These are phyloP conservation scores for Hecatera dysodea DNA, from an alignment of 2,888 invertebrate species.

Conservation along the genomic window DNA sequence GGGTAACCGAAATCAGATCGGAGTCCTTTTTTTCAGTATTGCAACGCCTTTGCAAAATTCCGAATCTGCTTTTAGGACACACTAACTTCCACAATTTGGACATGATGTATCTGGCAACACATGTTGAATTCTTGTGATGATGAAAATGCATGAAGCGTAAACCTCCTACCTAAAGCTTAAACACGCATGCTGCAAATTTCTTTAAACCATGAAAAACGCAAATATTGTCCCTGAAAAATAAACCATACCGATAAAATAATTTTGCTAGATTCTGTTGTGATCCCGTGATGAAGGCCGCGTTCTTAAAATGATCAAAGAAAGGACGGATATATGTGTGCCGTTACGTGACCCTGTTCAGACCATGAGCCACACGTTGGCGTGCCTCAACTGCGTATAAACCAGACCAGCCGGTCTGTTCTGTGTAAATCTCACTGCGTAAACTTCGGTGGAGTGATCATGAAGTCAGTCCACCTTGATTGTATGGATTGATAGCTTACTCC, in stretches of 20 bases:
- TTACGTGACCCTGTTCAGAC: neutral
- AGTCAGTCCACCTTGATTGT: too few relatives aligned
- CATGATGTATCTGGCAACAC: constrained; percentile 64
- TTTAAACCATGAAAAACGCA: neutral
- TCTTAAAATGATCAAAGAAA: neutral
- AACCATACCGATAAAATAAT: neutral
- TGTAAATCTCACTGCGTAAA: too few relatives aligned
- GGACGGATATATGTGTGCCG: too few relatives aligned
- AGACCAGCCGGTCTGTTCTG: too few relatives aligned
- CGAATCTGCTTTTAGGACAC: neutral
- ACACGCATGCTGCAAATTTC: constrained; percentile 23
- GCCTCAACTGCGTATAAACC: too few relatives aligned
- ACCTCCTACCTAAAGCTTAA: constrained; percentile 42
- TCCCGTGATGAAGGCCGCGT: neutral
- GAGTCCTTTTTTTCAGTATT: neutral
- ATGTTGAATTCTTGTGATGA: constrained; percentile 27
- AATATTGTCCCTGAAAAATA: constrained; percentile 17
- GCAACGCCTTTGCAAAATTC: neutral
- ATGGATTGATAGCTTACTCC: too few relatives aligned
- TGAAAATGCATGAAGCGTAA: constrained; percentile 46
- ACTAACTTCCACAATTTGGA: constrained; percentile 41
- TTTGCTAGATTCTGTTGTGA: constrained; percentile 6
- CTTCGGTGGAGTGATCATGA: too few relatives aligned
- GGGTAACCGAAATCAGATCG: constrained; percentile 31
- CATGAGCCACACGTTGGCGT: too few relatives aligned